Evolutionary conservation across 1,140 invertebrate genomes (phyloP).

Genomic region (Dendrolimus kikuchii): DNA sequence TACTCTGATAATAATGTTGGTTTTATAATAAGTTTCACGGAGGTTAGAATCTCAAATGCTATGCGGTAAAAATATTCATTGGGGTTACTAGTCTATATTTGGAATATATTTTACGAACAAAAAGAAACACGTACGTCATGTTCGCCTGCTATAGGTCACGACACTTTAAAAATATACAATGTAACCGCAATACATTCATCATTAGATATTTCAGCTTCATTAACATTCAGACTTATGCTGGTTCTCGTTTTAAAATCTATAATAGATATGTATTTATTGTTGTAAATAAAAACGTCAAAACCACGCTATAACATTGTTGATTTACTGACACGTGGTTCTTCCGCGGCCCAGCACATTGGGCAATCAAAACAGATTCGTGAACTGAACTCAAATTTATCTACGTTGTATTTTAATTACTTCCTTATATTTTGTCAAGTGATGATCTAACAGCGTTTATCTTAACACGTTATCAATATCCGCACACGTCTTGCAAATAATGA

Average conservation of each 20-base stretch:
- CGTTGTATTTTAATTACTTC: conserved; percentile 13
- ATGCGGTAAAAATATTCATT: conserved; percentile 6
- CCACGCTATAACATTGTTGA: no score
- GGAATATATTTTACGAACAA: conserved; percentile 1
- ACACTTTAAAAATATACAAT: not conserved
- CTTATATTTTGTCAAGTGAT: conserved; percentile 22
- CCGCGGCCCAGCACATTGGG: no score
- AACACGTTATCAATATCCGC: conserved; percentile 47
- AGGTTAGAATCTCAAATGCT: no score
- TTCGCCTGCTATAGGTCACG: not conserved
- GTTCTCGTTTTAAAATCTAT: no score
- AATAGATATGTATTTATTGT: no score
- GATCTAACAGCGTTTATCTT: conserved; percentile 46
- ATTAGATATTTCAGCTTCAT: not conserved
- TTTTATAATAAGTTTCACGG: no score
- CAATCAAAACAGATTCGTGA: no score
- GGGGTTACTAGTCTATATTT: conserved; percentile 11
- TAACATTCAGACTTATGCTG: no score
- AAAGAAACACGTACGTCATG: conserved; percentile 1
- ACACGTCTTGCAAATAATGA: conserved; percentile 32
- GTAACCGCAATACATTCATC: not conserved
- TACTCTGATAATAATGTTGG: no score
- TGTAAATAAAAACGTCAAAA: no score
- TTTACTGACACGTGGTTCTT: no score
- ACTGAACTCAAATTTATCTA: no score